These are phyloP conservation scores for Hassar affinis DNA, from an alignment of 2,113 vertebrate genomes.

Conservation along the genomic window DNA sequence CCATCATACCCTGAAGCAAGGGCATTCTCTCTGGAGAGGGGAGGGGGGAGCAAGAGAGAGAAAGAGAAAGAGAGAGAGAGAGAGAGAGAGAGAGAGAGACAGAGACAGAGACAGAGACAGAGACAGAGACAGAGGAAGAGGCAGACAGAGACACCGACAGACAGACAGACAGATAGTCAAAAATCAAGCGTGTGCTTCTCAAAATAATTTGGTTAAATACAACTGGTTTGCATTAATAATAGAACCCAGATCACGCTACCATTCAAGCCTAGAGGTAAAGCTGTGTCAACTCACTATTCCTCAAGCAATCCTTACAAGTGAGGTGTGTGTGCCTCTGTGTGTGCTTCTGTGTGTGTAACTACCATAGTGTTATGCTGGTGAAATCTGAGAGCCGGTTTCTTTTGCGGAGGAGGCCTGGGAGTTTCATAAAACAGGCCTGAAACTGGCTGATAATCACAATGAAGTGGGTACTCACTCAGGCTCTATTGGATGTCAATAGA, in stretches of 20 bases:
- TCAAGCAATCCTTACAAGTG: slow-evolving; percentile 27
- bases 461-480: slow-evolving; percentile 17
- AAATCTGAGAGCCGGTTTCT: slow-evolving; percentile 38
- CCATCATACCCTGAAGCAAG: slow-evolving; percentile 35
- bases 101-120: not conserved
- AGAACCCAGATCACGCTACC: not conserved
- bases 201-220: not conserved
- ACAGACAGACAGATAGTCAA: not conserved
- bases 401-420: slow-evolving; percentile 24
- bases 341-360: too few species aligned
- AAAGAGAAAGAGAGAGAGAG: not conserved
- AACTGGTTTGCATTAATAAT: not conserved
- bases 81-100: not conserved
- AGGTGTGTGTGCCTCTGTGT: not conserved
- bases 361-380: slow-evolving; percentile 24
- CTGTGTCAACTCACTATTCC: slow-evolving; percentile 26
- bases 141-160: not conserved
- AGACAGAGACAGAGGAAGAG: not conserved
- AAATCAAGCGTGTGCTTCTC: not conserved
- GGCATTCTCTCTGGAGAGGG: slow-evolving; percentile 27
- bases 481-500: slow-evolving; percentile 25
- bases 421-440: slow-evolving; percentile 31
- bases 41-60: not conserved
- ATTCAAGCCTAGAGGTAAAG: not conserved
- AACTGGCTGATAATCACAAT: slow-evolving; percentile 37